A percentile compares a stretch with the other conserved stretches of the same genome.
These are phyloP conservation scores for Cremastinae sp. DNA, from an alignment of 2,888 invertebrate species.

Conservation along the genomic window DNA sequence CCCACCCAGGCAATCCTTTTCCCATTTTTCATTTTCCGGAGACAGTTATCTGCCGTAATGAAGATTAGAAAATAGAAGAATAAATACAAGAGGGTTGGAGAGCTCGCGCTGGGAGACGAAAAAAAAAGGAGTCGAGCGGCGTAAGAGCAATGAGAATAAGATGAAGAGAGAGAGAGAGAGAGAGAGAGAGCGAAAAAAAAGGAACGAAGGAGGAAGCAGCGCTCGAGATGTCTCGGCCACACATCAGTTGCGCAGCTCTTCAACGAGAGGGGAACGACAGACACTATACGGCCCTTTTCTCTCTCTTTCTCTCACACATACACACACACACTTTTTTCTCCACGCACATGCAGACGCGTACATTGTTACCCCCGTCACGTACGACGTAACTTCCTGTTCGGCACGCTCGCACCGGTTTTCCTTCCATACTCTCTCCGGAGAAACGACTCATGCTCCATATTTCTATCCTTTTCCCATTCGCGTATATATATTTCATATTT, in stretches of 20 bases:
- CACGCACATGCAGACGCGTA: slow-evolving; percentile 15
- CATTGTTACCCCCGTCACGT: slow-evolving; percentile 63
- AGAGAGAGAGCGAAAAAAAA: too few relatives aligned
- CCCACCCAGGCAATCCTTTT: slow-evolving; percentile 19
- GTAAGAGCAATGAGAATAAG: neutral
- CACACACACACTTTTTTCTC: too few relatives aligned
- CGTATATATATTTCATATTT: slow-evolving; percentile 35
- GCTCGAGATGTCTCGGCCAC: slow-evolving; percentile 52
- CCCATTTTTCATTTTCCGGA: slow-evolving; percentile 8
- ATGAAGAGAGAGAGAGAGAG: too few relatives aligned
- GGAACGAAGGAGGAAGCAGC: slow-evolving; percentile 14
- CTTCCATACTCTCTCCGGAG: slow-evolving; percentile 33
- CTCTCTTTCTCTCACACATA: slow-evolving; percentile 32
- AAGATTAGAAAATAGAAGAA: slow-evolving; percentile 47
- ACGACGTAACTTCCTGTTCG: slow-evolving; percentile 64
- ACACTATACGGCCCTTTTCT: slow-evolving; percentile 30
- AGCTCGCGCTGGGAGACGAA: slow-evolving; percentile 5
- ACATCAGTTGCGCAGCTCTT: slow-evolving; percentile 48
- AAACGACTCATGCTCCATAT: slow-evolving; percentile 51
- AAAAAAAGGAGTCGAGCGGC: neutral
- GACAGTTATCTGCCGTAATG: slow-evolving; percentile 37
- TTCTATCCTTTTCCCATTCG: slow-evolving; percentile 55
- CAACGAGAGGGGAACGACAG: slow-evolving; percentile 33
- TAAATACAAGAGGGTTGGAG: slow-evolving; percentile 36
- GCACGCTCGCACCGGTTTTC: slow-evolving; percentile 64